Base-by-base conservation (phyloP, 2,888 invertebrate genomes). In the Malacosoma neustria region DNA sequence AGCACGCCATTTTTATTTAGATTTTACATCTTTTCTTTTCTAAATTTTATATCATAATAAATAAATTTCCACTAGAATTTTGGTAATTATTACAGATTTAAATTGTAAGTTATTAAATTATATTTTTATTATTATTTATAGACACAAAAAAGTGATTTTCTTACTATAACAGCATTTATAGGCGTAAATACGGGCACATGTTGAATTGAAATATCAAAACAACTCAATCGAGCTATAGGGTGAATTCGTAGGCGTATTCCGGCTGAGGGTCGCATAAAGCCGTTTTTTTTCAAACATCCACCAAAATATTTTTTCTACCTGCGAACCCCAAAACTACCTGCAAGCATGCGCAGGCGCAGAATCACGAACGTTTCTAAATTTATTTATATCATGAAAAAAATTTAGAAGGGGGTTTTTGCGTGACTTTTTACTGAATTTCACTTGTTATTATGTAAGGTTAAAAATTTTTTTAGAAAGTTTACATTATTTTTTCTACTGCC, bases 241-340 rank as follows among this genome's bases (percentile, higher is more conserved):
- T 54, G 64, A 64, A 66, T 22, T 72, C 68, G 82, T 82, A 66
- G 81, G 79, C 75, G 79, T 50, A 55, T 49, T 57, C 52, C 51
- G 57, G 63, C 81, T 81, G 82, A 77, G 76, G 75, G 67, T 81
- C 75, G 76, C 79, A 77, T 72, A 77, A 73, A 70, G 67, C 61
- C 57, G 63, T 76, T 81, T 84, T 75, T 77, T 84, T 74, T 65
- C 43, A 39, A 60, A 61, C 67, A 70, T 70, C 68, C 62, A 68
- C 67, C 51, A 67, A 64, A 52, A 70, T 55, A 69, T 84, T 84
- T 82, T 82, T 84, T 82, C 80, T 84, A 84, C 84, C 84, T 84
- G 84, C 77, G 66, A 79, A 75, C 80, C 76, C 54, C 64, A 71
- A 60, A 52, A 54, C 72, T 84, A 82, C 82, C 82, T 82, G 84